Conservation (phyloP, 2,797 vertebrate genomes). For the Mionectes olivaceus region DNA sequence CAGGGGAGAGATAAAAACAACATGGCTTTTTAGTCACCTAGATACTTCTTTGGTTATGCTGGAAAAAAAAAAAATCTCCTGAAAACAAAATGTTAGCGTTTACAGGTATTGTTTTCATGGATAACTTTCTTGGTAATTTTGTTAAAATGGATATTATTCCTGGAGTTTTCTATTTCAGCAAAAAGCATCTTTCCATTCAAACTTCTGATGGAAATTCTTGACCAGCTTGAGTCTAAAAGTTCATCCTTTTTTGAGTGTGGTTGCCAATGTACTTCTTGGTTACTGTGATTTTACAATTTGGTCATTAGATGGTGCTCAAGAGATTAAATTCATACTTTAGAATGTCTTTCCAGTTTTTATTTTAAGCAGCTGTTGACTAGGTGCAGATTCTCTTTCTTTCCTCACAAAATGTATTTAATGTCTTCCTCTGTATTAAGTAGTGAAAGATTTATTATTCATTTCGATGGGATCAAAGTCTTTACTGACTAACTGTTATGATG, state of each 20-base stretch:
- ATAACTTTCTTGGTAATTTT: not conserved
- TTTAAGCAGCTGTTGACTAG: not conserved
- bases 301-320: constrained; percentile 69
- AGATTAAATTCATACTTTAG: constrained; percentile 14
- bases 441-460: not conserved
- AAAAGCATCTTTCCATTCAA: not conserved
- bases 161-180: not conserved
- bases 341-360: not conserved
- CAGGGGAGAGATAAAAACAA: not conserved
- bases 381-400: not conserved
- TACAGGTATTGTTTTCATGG: not conserved
- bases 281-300: constrained; percentile 36
- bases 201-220: not conserved
- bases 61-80: not conserved
- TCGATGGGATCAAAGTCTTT: not conserved
- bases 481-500: not conserved
- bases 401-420: not conserved
- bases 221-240: not conserved
- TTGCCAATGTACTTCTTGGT: not conserved
- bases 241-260: not conserved
- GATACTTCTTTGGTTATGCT: not conserved
- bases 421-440: not conserved
- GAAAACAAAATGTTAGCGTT: not conserved
- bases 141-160: not conserved
- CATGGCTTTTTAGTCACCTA: not conserved